Conservation (phyloP, 2,113 vertebrate species). For the Brachypodius melanocephalos region DNA sequence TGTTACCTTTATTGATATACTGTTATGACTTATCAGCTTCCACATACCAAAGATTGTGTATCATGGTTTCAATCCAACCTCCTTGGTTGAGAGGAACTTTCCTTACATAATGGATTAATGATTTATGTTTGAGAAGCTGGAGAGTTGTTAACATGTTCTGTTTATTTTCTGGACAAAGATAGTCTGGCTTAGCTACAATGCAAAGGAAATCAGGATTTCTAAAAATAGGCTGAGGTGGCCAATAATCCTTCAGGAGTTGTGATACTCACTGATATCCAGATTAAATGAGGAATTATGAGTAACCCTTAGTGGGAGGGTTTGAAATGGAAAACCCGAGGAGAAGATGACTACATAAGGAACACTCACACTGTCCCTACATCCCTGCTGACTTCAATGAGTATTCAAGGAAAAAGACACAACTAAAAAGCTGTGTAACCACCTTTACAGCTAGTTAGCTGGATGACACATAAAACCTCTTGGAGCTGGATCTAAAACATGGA, state of each 20-base stretch:
- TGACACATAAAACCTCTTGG: conserved; percentile 48
- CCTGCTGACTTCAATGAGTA: not conserved
- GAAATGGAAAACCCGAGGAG: not conserved
- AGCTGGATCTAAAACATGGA: conserved; percentile 11
- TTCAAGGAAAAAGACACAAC: not conserved
- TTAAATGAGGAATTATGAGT: not conserved
- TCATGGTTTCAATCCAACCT: conserved; percentile 19
- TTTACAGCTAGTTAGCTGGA: conserved; percentile 10
- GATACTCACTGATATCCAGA: not conserved
- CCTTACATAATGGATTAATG: conserved; percentile 8
- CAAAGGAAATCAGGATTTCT: not conserved
- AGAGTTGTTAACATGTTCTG: not conserved
- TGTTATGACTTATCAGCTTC: conserved; percentile 11
- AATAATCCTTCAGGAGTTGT: not conserved
- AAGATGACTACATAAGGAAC: not conserved
- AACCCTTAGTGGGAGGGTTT: not conserved
- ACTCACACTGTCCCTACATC: not conserved
- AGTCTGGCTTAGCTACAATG: not conserved
- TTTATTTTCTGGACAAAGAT: not conserved
- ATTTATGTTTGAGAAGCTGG: not conserved
- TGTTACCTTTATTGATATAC: conserved; percentile 32
- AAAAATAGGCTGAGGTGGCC: not conserved
- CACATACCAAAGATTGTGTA: conserved; percentile 27
- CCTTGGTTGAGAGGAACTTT: not conserved
- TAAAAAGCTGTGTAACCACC: conserved; percentile 34